Percentiles rank a stretch among this genome's conserved stretches.
Conservation (phyloP, 2,888 invertebrate genomes). For the Drosophila recens region DNA sequence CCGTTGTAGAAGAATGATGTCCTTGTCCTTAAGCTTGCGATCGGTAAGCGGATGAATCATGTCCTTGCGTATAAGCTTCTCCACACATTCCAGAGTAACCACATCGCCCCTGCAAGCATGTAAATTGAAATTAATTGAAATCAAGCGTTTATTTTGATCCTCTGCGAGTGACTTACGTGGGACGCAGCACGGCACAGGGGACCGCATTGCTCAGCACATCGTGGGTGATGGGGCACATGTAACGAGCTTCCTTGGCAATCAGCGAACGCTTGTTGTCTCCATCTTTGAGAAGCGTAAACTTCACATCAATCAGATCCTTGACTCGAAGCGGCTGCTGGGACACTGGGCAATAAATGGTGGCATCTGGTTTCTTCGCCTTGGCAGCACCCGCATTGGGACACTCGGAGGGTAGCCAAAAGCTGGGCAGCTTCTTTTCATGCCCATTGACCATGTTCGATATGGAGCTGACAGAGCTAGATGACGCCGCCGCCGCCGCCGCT, state of each 20-base stretch:
- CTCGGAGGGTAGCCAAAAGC: slow-evolving; percentile 98
- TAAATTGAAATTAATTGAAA: background rate
- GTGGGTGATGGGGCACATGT: slow-evolving; percentile 98
- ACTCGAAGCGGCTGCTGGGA: slow-evolving; percentile 93
- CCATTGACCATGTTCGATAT: slow-evolving; percentile 92
- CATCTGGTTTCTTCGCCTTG: slow-evolving; percentile 89
- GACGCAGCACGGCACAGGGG: slow-evolving; percentile 95
- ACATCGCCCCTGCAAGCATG: slow-evolving; percentile 94
- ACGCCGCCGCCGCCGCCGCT: slow-evolving; percentile 28
- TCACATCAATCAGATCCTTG: slow-evolving; percentile 96
- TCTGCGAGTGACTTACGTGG: slow-evolving; percentile 88
- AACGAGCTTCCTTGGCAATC: slow-evolving; percentile 95
- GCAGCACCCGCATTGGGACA: slow-evolving; percentile 93
- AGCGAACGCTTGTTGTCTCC: slow-evolving; percentile 94
- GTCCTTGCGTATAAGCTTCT: slow-evolving; percentile 97
- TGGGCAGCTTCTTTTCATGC: slow-evolving; percentile 93
- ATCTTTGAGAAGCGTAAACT: slow-evolving; percentile 96
- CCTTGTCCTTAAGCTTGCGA: slow-evolving; percentile 93
- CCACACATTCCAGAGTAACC: slow-evolving; percentile 97
- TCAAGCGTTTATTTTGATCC: background rate
- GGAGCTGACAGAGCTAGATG: slow-evolving; percentile 28
- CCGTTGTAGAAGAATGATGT: slow-evolving; percentile 96
- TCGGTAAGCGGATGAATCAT: slow-evolving; percentile 97
- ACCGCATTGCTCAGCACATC: slow-evolving; percentile 97
- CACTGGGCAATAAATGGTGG: slow-evolving; percentile 91